phyloP scores from a whole-genome alignment of 2,797 vertebrate species.

The Apogon hyalosoma region DNA sequence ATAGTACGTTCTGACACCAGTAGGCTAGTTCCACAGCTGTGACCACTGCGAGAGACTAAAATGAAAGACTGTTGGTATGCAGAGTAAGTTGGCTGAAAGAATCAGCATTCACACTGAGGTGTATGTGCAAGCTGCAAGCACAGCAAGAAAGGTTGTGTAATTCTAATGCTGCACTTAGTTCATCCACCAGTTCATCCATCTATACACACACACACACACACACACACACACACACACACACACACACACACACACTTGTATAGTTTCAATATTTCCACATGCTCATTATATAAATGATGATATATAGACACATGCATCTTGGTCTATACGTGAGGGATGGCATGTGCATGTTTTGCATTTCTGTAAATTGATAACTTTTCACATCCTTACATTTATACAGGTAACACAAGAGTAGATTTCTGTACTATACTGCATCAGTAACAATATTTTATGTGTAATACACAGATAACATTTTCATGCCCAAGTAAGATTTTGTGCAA shows the following conservation, averaged over 20 bases:
- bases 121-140: constrained; percentile 25
- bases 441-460: too few species aligned
- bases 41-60: constrained; percentile 5
- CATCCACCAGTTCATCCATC: background rate
- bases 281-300: background rate
- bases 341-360: too few species aligned
- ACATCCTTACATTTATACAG: too few species aligned
- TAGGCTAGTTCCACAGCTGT: constrained; percentile 4
- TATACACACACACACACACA: background rate
- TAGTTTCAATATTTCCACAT: background rate
- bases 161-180: constrained; percentile 17
- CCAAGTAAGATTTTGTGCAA: background rate
- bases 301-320: background rate
- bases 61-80: background rate
- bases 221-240: too few species aligned
- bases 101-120: constrained; percentile 9
- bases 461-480: background rate
- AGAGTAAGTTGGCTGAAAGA: constrained; percentile 5
- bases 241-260: background rate
- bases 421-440: too few species aligned
- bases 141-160: constrained; percentile 20
- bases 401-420: too few species aligned
- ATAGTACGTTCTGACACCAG: constrained; percentile 8
- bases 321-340: background rate
- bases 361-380: too few species aligned